phyloP scores from a whole-genome alignment of 2,797 vertebrate genomes.

The Cottoperca gobio region DNA sequence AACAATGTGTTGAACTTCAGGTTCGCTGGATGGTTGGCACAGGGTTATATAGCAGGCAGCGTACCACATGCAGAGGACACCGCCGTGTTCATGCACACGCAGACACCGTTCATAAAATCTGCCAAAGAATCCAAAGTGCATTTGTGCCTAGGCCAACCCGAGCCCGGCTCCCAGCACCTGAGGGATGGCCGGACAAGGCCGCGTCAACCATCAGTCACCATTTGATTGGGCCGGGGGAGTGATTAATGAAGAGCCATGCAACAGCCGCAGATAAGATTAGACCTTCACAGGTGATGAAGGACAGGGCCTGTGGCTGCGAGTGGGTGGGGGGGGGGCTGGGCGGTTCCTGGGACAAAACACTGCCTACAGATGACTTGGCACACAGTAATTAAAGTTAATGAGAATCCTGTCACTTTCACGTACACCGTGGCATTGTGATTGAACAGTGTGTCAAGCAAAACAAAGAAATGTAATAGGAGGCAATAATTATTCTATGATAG shows the following conservation, averaged over 20 bases:
- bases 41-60: conserved; percentile 13
- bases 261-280: conserved; percentile 80
- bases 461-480: conserved; percentile 59
- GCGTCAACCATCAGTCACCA: conserved; percentile 73
- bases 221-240: conserved; percentile 75
- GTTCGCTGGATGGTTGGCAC: conserved; percentile 29
- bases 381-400: conserved; percentile 74
- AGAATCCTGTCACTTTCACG: conserved; percentile 62
- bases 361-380: conserved; percentile 63
- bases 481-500: conserved; percentile 49
- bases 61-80: conserved; percentile 15
- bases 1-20: conserved; percentile 33
- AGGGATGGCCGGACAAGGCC: conserved; percentile 74
- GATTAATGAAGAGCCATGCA: conserved; percentile 82
- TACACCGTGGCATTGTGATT: conserved; percentile 43
- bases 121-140: conserved; percentile 34
- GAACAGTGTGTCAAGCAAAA: conserved; percentile 55
- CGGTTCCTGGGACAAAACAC: conserved; percentile 57
- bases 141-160: conserved; percentile 18
- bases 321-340: conserved; percentile 35
- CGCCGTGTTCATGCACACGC: conserved; percentile 18
- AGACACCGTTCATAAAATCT: conserved; percentile 18
- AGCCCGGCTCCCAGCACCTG: conserved; percentile 38
- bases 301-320: conserved; percentile 52
- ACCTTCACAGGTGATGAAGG: conserved; percentile 82